phyloP scores from a whole-genome alignment of 2,888 invertebrate genomes.

The Leistus spinibarbis region DNA sequence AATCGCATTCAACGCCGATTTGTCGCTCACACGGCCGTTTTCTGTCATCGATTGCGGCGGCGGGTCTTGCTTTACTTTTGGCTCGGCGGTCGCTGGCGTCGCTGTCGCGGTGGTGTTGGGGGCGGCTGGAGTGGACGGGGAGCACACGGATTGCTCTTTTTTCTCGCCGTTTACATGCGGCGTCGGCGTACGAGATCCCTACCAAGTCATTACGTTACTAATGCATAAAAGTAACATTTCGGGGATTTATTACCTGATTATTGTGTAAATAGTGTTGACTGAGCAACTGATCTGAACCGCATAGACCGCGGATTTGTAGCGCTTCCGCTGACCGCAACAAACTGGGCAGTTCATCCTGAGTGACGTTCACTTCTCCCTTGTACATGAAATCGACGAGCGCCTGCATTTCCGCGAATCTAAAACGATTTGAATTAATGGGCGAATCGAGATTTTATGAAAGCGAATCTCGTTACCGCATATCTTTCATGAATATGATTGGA shows the following conservation, averaged over 20 bases:
- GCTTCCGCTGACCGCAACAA: slow-evolving; percentile 84
- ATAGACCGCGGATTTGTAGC: slow-evolving; percentile 76
- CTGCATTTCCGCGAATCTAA: slow-evolving; percentile 80
- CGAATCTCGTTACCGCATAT: slow-evolving; percentile 72
- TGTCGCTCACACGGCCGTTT: neutral
- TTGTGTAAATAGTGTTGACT: slow-evolving; percentile 55
- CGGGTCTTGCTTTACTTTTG: neutral
- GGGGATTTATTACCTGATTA: slow-evolving; percentile 36
- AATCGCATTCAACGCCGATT: neutral
- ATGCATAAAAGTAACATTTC: neutral
- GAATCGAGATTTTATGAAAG: neutral
- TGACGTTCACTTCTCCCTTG: slow-evolving; percentile 86
- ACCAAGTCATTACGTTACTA: neutral
- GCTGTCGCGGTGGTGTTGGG: neutral
- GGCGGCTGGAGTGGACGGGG: slow-evolving; percentile 46
- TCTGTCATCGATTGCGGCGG: neutral
- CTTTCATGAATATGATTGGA: slow-evolving; percentile 82
- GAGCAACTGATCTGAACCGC: slow-evolving; percentile 57
- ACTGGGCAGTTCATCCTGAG: slow-evolving; percentile 81
- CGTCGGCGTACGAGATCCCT: neutral
- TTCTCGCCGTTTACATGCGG: neutral
- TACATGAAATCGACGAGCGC: slow-evolving; percentile 90
- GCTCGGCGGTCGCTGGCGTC: neutral
- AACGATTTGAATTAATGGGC: slow-evolving; percentile 33
- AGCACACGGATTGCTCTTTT: slow-evolving; percentile 30